A percentile compares a stretch with the other conserved stretches of the same genome.
phyloP scores from a whole-genome alignment of 2,797 vertebrate genomes.

The Cygnus olor region DNA sequence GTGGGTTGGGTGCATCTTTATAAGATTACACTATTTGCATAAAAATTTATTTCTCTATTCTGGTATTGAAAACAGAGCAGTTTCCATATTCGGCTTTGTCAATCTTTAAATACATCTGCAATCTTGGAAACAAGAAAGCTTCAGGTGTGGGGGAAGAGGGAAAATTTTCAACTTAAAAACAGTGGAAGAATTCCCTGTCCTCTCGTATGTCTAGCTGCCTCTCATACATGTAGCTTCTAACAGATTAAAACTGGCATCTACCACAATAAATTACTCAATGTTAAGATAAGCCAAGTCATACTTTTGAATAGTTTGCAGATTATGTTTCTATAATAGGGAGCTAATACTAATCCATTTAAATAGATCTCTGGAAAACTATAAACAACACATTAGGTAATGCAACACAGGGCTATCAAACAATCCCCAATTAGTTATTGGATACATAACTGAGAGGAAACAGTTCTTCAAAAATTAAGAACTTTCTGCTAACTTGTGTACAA shows the following conservation, averaged over 20 bases:
- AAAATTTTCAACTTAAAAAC: not conserved
- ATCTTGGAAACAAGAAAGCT: not conserved
- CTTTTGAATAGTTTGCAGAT: not conserved
- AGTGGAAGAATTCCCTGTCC: not conserved
- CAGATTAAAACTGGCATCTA: not conserved
- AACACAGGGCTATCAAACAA: not conserved
- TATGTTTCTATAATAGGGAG: not conserved
- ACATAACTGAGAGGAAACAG: not conserved
- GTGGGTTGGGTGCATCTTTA: not conserved
- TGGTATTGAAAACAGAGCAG: not conserved
- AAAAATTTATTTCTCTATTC: not conserved
- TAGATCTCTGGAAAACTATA: not conserved
- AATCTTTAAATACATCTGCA: not conserved
- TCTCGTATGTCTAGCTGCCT: not conserved
- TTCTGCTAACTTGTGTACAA: not conserved
- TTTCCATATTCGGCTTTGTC: not conserved
- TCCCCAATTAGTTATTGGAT: not conserved
- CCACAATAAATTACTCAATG: not conserved
- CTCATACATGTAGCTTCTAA: not conserved
- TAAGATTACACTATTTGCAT: not conserved
- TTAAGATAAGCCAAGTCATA: not conserved
- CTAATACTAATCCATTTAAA: conserved; percentile 31
- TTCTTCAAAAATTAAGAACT: not conserved
- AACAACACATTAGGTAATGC: not conserved
- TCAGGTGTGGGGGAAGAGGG: not conserved